Base-by-base conservation (phyloP, 2,888 invertebrate genomes). In the Conistra vaccinii region DNA sequence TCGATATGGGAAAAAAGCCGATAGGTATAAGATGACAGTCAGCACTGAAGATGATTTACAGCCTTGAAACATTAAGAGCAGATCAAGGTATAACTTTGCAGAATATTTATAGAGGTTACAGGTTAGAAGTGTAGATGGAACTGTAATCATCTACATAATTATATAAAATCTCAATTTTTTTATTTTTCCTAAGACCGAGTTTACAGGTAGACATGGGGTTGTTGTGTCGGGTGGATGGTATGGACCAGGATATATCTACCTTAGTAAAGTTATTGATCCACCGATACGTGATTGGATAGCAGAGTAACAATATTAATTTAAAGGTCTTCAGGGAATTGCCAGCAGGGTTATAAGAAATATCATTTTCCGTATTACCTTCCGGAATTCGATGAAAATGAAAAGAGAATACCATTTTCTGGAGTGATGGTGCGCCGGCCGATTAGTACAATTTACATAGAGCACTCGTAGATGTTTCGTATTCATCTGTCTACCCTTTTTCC, bases 211-310 rank as follows among this genome's bases (percentile, higher is more conserved):
- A 29, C 9, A 26, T 3, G 23, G n/a, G 1, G 3, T 2, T 48
- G 48, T 29, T 10, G n/a, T 7, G 5, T 26, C 14, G 26, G 5
- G 20, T 17, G 7, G 7, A 67, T 45, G 17, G 2, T 51, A 53
- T 53, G 12, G 23, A 53, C 23, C 10, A n/a, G n/a, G 23, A 2
- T 35, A 20, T 35, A n/a, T 32, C 7, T 35, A 20, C 29, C 29
- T 42, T 61, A 55, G 69, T 69, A 39, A 51, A 76, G 12, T 53
- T 70, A 81, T 82, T 39, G 80, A 80, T 76, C 29, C 20, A 3
- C 29, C 26, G 14, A 70, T 12, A 82, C 70, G 83, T 76, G 69
- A 82, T 80, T 69, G 35, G 82, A 32, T 63, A 70, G 48, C 75
- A 62, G 65, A 76, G 76, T 14, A 68, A 53, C 29, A 53, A 60